These are phyloP conservation scores for Galeopsomyia nigrocyanea DNA, from an alignment of 2,888 invertebrate genomes.

Conservation along the genomic window DNA sequence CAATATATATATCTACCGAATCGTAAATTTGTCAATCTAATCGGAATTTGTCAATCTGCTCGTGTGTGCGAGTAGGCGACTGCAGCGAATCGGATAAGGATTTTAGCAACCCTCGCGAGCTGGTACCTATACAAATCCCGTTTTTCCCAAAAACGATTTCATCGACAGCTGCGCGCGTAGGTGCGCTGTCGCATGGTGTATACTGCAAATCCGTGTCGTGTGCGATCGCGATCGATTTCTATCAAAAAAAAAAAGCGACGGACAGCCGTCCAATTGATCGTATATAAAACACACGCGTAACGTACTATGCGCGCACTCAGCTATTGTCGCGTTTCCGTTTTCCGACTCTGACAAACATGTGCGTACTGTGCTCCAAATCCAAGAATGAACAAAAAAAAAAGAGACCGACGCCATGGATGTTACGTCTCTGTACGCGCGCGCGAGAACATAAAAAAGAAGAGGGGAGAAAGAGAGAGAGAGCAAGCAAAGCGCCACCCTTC, in stretches of 20 bases:
- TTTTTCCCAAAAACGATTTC: too few relatives aligned
- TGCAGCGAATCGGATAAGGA: too few relatives aligned
- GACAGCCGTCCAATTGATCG: not conserved
- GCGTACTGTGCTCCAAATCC: too few relatives aligned
- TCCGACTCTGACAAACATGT: not conserved
- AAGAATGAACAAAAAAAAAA: too few relatives aligned
- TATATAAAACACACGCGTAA: too few relatives aligned
- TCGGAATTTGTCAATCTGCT: slow-evolving; percentile 46
- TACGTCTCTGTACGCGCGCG: too few relatives aligned
- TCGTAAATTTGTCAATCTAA: too few relatives aligned
- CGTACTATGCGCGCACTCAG: not conserved
- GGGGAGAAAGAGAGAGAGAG: not conserved
- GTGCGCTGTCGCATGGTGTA: not conserved
- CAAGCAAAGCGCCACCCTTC: slow-evolving; percentile 59
- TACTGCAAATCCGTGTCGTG: not conserved
- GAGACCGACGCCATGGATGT: too few relatives aligned
- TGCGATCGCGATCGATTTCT: not conserved
- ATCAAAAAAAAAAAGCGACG: not conserved
- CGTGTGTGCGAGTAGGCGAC: slow-evolving; percentile 44
- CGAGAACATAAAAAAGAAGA: not conserved
- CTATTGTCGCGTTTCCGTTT: slow-evolving; percentile 19
- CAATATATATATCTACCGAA: too few relatives aligned
- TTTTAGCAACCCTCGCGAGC: too few relatives aligned
- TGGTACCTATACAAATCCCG: too few relatives aligned
- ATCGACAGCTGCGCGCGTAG: too few relatives aligned